Conservation (phyloP, 1,140 invertebrate species). For the Hycleus phaleratus region DNA sequence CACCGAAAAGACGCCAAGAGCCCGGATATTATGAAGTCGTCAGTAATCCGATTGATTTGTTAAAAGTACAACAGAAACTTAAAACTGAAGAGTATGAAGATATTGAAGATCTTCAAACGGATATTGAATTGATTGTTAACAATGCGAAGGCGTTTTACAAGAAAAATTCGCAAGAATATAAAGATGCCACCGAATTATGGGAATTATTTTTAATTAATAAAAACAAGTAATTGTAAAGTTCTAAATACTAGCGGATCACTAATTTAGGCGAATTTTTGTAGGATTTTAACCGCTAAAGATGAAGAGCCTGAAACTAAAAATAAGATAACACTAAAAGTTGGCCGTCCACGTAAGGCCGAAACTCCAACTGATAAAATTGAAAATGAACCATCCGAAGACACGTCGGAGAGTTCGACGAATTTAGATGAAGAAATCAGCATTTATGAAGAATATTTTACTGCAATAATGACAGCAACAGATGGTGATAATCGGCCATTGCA, state of each 20-base stretch:
- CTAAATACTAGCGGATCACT: neutral
- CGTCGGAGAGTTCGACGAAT: slow-evolving; percentile 59
- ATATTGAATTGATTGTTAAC: slow-evolving; percentile 80
- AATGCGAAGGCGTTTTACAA: slow-evolving; percentile 94
- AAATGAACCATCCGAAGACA: slow-evolving; percentile 50
- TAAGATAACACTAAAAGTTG: slow-evolving; percentile 51
- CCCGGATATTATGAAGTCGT: slow-evolving; percentile 88
- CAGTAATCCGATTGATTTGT: slow-evolving; percentile 84
- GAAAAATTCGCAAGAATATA: slow-evolving; percentile 75
- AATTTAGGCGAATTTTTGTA: neutral
- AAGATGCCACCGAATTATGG: slow-evolving; percentile 87
- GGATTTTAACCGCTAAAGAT: slow-evolving; percentile 44
- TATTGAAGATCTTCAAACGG: slow-evolving; percentile 76
- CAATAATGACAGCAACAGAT: slow-evolving; percentile 72
- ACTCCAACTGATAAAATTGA: slow-evolving; percentile 37
- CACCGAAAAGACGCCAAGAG: slow-evolving; percentile 84
- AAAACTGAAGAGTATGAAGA: slow-evolving; percentile 92
- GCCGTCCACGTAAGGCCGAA: slow-evolving; percentile 38
- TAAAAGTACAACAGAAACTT: slow-evolving; percentile 92
- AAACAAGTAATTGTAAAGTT: slow-evolving; percentile 32
- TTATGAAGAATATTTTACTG: slow-evolving; percentile 74
- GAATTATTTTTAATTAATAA: slow-evolving; percentile 63
- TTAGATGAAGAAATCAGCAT: slow-evolving; percentile 60
- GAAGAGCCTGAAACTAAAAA: slow-evolving; percentile 46
- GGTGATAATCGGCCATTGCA: slow-evolving; percentile 72